Conservation (phyloP, 1,140 invertebrate species). For the Calephelis nemesis region DNA sequence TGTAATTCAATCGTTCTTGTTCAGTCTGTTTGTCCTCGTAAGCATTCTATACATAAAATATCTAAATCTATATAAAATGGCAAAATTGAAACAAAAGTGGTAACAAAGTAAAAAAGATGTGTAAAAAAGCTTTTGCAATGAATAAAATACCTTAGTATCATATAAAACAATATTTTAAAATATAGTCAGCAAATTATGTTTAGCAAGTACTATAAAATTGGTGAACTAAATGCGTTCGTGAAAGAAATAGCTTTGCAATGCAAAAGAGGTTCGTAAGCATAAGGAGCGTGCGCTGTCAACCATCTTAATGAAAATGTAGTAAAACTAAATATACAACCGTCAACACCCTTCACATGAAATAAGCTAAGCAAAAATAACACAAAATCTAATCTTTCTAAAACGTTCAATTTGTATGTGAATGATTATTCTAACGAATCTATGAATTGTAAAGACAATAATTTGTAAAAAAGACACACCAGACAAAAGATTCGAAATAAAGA, state of each 20-base stretch:
- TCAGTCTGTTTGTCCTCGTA: too few species aligned
- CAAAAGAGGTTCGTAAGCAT: conserved; percentile 52
- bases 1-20: too few species aligned
- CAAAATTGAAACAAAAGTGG: too few species aligned
- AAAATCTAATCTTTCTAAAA: background rate
- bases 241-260: conserved; percentile 26
- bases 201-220: conserved; percentile 4
- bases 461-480: too few species aligned
- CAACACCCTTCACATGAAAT: conserved; percentile 5
- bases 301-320: conserved; percentile 43
- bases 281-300: conserved; percentile 74
- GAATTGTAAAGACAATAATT: background rate
- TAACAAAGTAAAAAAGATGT: background rate
- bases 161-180: background rate
- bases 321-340: conserved; percentile 7
- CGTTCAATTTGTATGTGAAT: background rate
- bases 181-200: conserved; percentile 6
- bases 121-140: conserved; percentile 7
- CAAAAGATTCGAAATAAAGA: too few species aligned
- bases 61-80: too few species aligned
- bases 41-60: too few species aligned
- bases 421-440: background rate
- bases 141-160: background rate
- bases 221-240: conserved; percentile 18
- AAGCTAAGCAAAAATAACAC: conserved; percentile 15